phyloP scores from a whole-genome alignment of 1,140 invertebrate species.

The Bombus pyrosoma region DNA sequence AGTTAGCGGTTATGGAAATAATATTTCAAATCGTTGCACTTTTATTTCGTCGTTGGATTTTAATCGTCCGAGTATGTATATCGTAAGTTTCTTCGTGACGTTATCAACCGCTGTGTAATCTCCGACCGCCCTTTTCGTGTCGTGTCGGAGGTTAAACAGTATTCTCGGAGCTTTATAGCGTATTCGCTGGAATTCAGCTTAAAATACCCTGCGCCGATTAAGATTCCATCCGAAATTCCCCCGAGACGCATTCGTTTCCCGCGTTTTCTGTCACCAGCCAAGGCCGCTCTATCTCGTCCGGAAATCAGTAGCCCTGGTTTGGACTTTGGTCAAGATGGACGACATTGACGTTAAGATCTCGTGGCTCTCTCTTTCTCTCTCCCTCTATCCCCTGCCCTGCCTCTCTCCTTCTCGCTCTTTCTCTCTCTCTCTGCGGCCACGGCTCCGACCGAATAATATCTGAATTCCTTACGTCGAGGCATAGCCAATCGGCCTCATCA shows the following conservation, averaged over 20 bases:
- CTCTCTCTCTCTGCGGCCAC: not conserved
- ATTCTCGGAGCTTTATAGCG: not conserved
- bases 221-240: slow-evolving; percentile 46
- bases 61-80: not conserved
- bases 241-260: slow-evolving; percentile 31
- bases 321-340: slow-evolving; percentile 58
- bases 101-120: not conserved
- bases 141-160: slow-evolving; percentile 30
- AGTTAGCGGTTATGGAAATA: not conserved
- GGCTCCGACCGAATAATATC: slow-evolving; percentile 61
- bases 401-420: slow-evolving; percentile 7
- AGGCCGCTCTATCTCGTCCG: slow-evolving; percentile 45
- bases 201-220: slow-evolving; percentile 38
- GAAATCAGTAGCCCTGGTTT: slow-evolving; percentile 56
- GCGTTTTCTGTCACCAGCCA: slow-evolving; percentile 47
- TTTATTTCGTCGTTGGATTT: not conserved
- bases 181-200: not conserved
- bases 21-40: not conserved
- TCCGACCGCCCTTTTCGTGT: slow-evolving; percentile 24
- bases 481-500: slow-evolving; percentile 67
- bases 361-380: not conserved
- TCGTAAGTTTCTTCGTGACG: not conserved
- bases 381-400: not conserved
- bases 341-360: slow-evolving; percentile 56
- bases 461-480: slow-evolving; percentile 60